Conservation (phyloP, 1,140 invertebrate genomes). For the Halesus radiatus region DNA sequence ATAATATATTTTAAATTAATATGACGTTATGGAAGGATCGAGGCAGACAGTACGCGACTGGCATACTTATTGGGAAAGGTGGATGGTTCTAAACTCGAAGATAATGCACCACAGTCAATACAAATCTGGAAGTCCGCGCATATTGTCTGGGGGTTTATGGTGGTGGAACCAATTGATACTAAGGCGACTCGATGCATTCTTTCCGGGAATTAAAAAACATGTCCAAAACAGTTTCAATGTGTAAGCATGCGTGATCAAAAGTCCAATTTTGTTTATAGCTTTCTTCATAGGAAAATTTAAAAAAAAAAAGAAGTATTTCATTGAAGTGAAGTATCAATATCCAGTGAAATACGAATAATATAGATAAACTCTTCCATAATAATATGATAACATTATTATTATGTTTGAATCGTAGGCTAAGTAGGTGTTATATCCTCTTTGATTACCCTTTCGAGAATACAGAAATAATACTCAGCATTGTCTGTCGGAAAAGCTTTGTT, state of each 20-base stretch:
- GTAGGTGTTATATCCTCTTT: too few species aligned
- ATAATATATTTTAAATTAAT: constrained; percentile 1
- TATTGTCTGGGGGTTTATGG: not conserved
- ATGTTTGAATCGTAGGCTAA: too few species aligned
- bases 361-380: too few species aligned
- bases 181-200: not conserved
- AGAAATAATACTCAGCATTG: too few species aligned
- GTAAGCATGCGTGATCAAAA: not conserved
- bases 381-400: too few species aligned
- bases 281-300: too few species aligned
- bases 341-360: too few species aligned
- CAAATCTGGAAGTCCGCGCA: constrained; percentile 9
- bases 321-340: too few species aligned
- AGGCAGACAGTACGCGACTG: constrained; percentile 11
- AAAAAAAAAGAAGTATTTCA: too few species aligned
- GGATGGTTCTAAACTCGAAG: not conserved
- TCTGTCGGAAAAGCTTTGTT: too few species aligned
- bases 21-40: not conserved
- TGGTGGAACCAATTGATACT: not conserved
- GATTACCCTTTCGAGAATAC: too few species aligned
- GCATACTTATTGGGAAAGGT: not conserved
- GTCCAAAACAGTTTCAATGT: not conserved
- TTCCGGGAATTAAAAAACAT: not conserved
- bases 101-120: constrained; percentile 4
- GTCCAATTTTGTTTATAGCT: not conserved